Conservation (phyloP, 1,140 invertebrate species). For the Caenorhabditis tropicalis region DNA sequence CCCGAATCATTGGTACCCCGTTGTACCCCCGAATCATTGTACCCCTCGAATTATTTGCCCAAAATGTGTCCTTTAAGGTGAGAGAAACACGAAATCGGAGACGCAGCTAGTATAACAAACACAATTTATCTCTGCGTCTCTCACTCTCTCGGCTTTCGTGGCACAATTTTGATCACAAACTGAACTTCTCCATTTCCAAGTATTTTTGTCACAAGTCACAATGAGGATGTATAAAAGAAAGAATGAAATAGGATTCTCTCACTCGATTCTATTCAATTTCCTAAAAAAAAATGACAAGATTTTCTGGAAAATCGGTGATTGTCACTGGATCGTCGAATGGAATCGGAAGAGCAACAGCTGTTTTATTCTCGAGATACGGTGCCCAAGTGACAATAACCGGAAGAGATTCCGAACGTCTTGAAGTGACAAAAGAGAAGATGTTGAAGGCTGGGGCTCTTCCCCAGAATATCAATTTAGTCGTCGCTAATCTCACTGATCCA, state of each 20-base stretch:
- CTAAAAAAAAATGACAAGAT: neutral
- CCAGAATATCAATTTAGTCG: neutral
- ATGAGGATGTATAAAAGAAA: neutral
- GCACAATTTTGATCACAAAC: no score
- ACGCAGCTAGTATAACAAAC: neutral
- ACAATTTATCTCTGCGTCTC: neutral
- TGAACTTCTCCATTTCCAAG: no score
- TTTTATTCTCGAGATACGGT: slow-evolving; percentile 52
- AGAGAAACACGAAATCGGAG: neutral
- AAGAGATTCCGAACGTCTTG: slow-evolving; percentile 37
- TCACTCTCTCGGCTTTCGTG: no score
- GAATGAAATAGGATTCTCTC: no score
- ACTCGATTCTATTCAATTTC: no score
- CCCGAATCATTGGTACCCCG: no score
- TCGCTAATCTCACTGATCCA: neutral
- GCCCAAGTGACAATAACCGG: slow-evolving; percentile 54
- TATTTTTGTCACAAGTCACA: no score
- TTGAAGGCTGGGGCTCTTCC: neutral
- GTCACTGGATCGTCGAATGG: slow-evolving; percentile 57
- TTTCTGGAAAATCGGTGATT: slow-evolving; percentile 48
- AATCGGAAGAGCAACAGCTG: slow-evolving; percentile 51
- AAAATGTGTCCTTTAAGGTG: neutral
- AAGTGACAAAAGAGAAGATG: slow-evolving; percentile 40
- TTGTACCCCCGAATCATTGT: no score
- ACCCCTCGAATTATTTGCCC: no score